Base-by-base conservation (phyloP, 2,113 vertebrate species). In the Egretta garzetta region DNA sequence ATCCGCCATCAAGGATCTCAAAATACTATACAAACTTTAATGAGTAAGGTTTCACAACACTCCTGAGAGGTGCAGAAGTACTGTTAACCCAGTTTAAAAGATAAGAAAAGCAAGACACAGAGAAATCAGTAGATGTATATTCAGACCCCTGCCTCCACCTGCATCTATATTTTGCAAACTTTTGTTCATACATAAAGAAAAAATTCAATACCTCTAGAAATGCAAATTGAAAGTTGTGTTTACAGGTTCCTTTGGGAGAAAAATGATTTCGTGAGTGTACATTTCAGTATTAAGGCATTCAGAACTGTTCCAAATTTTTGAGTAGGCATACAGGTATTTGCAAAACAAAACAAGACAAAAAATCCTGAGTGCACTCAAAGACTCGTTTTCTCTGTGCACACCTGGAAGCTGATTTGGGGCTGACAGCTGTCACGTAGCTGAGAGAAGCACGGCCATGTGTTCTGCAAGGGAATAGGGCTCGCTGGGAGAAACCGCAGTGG, bases 11-110 rank as follows among this genome's bases (percentile, higher is more conserved):
- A 73, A 82, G 76, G 73, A 60, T 66, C 80, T 80, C 70, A 85
- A 86, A 96, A 79, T 79, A 45, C 60, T 75, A 22, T 19, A 62
- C 56, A 62, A 94, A 89, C 75, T 82, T 88, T 93, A 95, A 85
- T 53, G 24, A 86, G 39, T 67, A 68, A 86, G 58, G n/a, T 77
- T 96, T 84, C 56, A 92, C 49, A 81, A 68, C 64, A 41, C 73
- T 91, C 70, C 56, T 41, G 91, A 66, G 90, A 91, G 22, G 33
- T 75, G 52, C 60, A 90, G 60, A 64, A 84, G 49, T 75, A 72
- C 68, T 23, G 60, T 85, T 96, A 93, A 85, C 80, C 56, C 39
- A 64, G 7, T 73, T 68, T 80, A 82, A 91, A 58, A 91, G 70
- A 43, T 72, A 85, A 92, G 66, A 43, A 55, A 92, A 92, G 22